These are phyloP conservation scores for Pavo muticus DNA, from an alignment of 2,113 vertebrate species.

Conservation along the genomic window DNA sequence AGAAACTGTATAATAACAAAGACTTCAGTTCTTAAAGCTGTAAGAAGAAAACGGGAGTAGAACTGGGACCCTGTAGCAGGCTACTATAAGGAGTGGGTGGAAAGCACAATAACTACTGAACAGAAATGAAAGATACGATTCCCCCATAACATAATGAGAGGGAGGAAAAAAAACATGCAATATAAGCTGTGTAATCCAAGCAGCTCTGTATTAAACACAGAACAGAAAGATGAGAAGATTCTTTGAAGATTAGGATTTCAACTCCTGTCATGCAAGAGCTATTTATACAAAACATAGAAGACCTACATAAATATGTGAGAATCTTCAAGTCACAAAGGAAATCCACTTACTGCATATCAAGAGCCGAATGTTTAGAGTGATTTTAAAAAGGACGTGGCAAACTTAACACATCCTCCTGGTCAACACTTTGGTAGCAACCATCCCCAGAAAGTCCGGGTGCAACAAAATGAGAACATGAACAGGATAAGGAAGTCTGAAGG, in stretches of 20 bases:
- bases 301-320: neutral
- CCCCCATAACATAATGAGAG: neutral
- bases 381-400: neutral
- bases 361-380: rapidly evolving
- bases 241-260: neutral
- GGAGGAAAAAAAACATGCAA: neutral
- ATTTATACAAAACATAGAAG: conserved; percentile 12
- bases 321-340: neutral
- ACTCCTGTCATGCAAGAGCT: neutral
- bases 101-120: neutral
- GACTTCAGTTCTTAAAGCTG: neutral
- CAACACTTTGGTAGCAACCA: neutral
- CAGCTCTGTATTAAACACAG: neutral
- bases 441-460: neutral
- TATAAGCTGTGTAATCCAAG: neutral
- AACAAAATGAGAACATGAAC: neutral
- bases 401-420: neutral
- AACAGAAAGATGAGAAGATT: neutral
- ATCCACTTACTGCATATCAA: neutral
- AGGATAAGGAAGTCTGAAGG: neutral
- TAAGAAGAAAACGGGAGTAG: neutral
- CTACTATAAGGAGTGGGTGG: rapidly evolving
- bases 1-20: neutral
- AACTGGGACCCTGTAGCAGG: neutral
- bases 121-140: neutral